These are phyloP conservation scores for Malurus cyaneus DNA, from an alignment of 2,113 vertebrate species.

Conservation along the genomic window DNA sequence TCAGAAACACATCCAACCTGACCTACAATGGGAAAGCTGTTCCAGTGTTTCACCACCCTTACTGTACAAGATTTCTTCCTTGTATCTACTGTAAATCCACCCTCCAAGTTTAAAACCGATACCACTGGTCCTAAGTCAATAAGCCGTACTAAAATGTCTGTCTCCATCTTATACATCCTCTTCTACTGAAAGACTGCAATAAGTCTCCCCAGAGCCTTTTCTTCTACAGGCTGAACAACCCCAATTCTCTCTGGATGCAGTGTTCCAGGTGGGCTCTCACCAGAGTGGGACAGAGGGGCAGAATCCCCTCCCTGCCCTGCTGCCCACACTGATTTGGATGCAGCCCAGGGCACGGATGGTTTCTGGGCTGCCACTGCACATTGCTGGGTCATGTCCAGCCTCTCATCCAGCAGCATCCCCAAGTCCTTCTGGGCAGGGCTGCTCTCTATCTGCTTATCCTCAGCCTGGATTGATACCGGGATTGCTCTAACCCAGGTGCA, in stretches of 20 bases:
- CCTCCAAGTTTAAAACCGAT: neutral
- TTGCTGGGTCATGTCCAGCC: neutral
- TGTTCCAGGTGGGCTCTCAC: neutral
- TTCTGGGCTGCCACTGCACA: neutral
- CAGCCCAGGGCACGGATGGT: neutral
- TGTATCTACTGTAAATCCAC: neutral
- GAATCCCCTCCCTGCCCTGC: neutral
- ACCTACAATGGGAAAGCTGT: neutral
- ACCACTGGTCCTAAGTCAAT: neutral
- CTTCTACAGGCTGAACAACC: neutral
- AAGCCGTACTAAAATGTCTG: neutral
- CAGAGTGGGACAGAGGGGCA: neutral
- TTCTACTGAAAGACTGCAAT: neutral
- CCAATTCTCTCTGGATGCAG: neutral
- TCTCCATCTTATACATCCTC: neutral
- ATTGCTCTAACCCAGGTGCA: neutral
- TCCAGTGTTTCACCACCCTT: neutral
- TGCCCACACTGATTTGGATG: neutral
- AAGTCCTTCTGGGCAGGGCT: neutral
- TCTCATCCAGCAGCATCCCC: neutral
- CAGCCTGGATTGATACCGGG: fast-evolving
- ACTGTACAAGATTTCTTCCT: neutral
- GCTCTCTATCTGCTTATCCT: neutral
- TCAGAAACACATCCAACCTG: neutral
- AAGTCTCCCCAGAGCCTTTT: neutral